Evolutionary conservation across 92 coral and sea anemone species (phyloP).

Genomic region (Virgularia gustaviana): DNA sequence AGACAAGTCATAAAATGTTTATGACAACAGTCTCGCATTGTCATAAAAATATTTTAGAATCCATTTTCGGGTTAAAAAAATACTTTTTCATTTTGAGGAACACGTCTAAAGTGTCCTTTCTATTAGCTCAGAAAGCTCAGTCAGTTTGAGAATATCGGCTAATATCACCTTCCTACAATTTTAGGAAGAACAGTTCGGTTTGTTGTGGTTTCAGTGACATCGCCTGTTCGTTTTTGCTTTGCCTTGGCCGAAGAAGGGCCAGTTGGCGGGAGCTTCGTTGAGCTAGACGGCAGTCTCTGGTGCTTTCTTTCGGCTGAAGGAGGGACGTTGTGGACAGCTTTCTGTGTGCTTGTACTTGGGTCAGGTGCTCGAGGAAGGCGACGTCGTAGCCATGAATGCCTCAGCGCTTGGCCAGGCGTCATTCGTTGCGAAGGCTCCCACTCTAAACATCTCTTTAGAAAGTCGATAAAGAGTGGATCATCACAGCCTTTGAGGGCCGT

Average conservation of each 20-base stretch:
- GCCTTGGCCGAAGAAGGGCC: slow-evolving; percentile 85
- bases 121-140: too few relatives aligned
- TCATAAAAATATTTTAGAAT: background rate
- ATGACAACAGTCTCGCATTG: background rate
- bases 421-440: slow-evolving; percentile 93
- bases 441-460: slow-evolving; percentile 81
- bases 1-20: slow-evolving; percentile 16
- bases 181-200: slow-evolving; percentile 96
- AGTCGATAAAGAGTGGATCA: slow-evolving; percentile 83
- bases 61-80: background rate
- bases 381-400: slow-evolving; percentile 93
- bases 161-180: slow-evolving; percentile 81
- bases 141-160: slow-evolving; percentile 1
- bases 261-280: slow-evolving; percentile 85
- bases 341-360: slow-evolving; percentile 41
- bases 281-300: slow-evolving; percentile 61
- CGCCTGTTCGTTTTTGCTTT: slow-evolving; percentile 67
- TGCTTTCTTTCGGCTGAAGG: slow-evolving; percentile 54
- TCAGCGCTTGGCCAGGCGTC: slow-evolving; percentile 92
- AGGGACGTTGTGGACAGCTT: slow-evolving; percentile 26
- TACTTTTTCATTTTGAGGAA: background rate
- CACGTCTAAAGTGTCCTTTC: too few relatives aligned
- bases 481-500: slow-evolving; percentile 92
- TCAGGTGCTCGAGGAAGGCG: slow-evolving; percentile 96
- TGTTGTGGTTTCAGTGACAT: slow-evolving; percentile 64